Evolutionary conservation across 2,113 vertebrate species (phyloP), one percentile per base, ranked within the genome.

Genomic region (Halichoerus grypus): DNA sequence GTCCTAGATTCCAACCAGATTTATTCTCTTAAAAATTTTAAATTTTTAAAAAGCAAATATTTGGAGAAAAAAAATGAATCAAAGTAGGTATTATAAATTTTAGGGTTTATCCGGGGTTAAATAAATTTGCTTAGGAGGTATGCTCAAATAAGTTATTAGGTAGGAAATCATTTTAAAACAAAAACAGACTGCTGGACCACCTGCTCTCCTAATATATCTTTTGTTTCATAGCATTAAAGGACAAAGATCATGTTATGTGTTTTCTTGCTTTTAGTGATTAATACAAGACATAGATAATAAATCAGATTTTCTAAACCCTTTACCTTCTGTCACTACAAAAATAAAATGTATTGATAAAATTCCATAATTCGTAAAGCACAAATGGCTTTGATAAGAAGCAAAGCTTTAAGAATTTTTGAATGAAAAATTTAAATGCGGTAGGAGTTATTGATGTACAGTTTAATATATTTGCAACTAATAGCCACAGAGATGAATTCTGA

Each of bases 401-500:
- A 90, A 72, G 5, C 49, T 90, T 93, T 71, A 89, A 87, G 42
- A 88, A 51, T 39, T 96, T 94, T 77, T 85, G 51, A 95, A 88
- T 46, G 33, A 72, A 85, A 81, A 59, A 61, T 59, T 69, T 67
- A 86, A 74, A 80, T 55, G 59, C 18, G 77, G 4, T 88, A 55
- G 22, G 9, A 84, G 14, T 97, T 92, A 96, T 9, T 92, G 39
- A 77, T 39, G 57, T 88, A 77, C 42, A 85, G 53, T 51, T 95
- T 59, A 88, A 77, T 90, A 36, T 69, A 16, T 67, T 93, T 81
- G 88, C 69, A 94, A 65, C 14, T 53, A 74, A 97, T 31, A 92
- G 87, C 53, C 71, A 67, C 59, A 81, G 91, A 96, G 92, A 95
- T 92, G 85, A 95, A 97, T 97, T 88, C 76, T 33, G 9, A 96